Base-by-base conservation (phyloP, 2,797 vertebrate genomes). In the Botia almorhae region DNA sequence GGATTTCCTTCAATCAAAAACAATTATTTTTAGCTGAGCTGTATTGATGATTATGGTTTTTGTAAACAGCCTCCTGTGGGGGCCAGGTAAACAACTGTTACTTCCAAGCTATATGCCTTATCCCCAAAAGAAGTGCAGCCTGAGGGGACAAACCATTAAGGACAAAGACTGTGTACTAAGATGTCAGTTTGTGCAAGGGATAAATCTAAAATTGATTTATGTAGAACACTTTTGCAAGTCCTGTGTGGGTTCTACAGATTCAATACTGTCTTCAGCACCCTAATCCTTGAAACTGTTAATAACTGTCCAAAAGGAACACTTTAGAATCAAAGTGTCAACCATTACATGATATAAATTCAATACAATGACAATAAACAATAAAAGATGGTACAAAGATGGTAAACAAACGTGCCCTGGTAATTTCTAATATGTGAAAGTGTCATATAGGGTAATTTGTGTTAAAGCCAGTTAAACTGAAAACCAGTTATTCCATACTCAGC, bases 1-100 rank as follows among this genome's bases (percentile, higher is more conserved):
- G 89, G 90, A 83, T 82, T 90, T 85, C 87, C 86, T 85, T 89
- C 86, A 65, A 33, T 77, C 36, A 63, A 33, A 68, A 55, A 81
- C 36, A 56, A 33, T 43, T 65, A 21, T 56, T 74, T 76, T 64
- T 29, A 75, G 43, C 17, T 46, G 74, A 33, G 43, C 26, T 78
- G 46, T 50, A 11, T 11, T 21, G 7, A 78, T 58, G 19, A 64
- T 58, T 83, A 80, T 82, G 77, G 74, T 83, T 68, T 83, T 56
- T 77, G 75, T 10, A 79, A 85, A 84, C 60, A 76, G 84, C 81
- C 74, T 75, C 84, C 81, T 51, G 64, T 74, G 78, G 78, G 29
- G 72, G 76, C 69, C 81, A 81, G 78, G 61, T 82, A 80, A 82
- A 78, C 33, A 43, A 78, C 70, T 74, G 74, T 74, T 63, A 78